These are phyloP conservation scores for Bufo bufo DNA, from an alignment of 2,113 vertebrate species.

Conservation along the genomic window DNA sequence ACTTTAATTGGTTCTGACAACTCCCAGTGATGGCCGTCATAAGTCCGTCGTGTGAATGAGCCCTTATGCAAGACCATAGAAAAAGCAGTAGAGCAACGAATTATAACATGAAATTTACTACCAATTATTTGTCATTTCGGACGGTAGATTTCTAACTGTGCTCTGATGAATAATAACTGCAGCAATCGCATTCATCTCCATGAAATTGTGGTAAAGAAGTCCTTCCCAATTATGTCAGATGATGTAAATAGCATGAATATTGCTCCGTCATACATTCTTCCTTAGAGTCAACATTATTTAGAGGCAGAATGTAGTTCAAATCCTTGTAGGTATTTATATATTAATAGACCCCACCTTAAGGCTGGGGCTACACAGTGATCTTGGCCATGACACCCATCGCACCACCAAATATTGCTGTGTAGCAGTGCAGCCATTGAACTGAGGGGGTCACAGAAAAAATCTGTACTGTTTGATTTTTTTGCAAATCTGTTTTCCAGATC, in stretches of 20 bases:
- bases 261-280: background rate
- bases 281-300: background rate
- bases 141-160: background rate
- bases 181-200: background rate
- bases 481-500: too few species aligned
- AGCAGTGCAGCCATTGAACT: too few species aligned
- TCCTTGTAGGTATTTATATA: background rate
- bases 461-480: too few species aligned
- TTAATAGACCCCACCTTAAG: too few species aligned
- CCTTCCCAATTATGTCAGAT: background rate
- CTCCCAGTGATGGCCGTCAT: too few species aligned
- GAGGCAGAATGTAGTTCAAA: background rate
- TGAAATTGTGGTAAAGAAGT: background rate
- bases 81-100: background rate
- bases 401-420: too few species aligned
- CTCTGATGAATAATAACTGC: conserved; percentile 6
- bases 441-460: too few species aligned
- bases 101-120: background rate
- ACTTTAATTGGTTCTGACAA: too few species aligned
- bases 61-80: too few species aligned
- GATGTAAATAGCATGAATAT: background rate
- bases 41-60: too few species aligned
- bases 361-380: too few species aligned
- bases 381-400: too few species aligned
- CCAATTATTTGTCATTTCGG: background rate